Evolutionary conservation across 1,140 invertebrate genomes (phyloP).

Genomic region (Ctenoplectra terminalis): DNA sequence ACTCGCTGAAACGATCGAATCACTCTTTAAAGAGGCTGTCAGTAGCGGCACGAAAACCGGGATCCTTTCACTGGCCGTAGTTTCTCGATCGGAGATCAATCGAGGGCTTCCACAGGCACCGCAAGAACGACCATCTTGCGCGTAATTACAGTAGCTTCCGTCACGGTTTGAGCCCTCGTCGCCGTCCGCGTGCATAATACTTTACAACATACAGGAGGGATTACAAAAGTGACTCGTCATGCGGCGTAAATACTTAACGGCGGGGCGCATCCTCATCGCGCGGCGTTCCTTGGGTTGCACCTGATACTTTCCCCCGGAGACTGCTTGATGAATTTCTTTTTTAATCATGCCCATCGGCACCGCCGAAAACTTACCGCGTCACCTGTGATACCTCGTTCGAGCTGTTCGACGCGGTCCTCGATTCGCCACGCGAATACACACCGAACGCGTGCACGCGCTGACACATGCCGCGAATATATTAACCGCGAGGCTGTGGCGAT

Average conservation of each 20-base stretch:
- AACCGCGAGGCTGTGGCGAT: conserved; percentile 1
- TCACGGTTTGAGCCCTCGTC: conserved; percentile 66
- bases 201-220: conserved; percentile 68
- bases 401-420: conserved; percentile 42
- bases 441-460: conserved; percentile 28
- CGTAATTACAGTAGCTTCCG: conserved; percentile 71
- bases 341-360: conserved; percentile 56
- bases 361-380: conserved; percentile 63
- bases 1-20: conserved; percentile 14
- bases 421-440: conserved; percentile 66
- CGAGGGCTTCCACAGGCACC: conserved; percentile 18
- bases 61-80: conserved; percentile 58
- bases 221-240: conserved; percentile 78
- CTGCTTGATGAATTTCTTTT: conserved; percentile 70
- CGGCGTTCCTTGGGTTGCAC: conserved; percentile 59
- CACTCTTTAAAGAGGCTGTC: neutral
- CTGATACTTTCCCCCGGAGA: conserved; percentile 67
- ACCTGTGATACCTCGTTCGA: conserved; percentile 50
- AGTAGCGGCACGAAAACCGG: conserved; percentile 30
- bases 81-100: conserved; percentile 63
- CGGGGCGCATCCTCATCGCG: conserved; percentile 58
- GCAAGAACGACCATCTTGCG: conserved; percentile 64
- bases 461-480: conserved; percentile 56
- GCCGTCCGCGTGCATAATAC: conserved; percentile 69
- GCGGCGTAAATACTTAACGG: conserved; percentile 70